Base-by-base conservation (phyloP, 2,797 vertebrate species). In the Sebastes wilsoni region DNA sequence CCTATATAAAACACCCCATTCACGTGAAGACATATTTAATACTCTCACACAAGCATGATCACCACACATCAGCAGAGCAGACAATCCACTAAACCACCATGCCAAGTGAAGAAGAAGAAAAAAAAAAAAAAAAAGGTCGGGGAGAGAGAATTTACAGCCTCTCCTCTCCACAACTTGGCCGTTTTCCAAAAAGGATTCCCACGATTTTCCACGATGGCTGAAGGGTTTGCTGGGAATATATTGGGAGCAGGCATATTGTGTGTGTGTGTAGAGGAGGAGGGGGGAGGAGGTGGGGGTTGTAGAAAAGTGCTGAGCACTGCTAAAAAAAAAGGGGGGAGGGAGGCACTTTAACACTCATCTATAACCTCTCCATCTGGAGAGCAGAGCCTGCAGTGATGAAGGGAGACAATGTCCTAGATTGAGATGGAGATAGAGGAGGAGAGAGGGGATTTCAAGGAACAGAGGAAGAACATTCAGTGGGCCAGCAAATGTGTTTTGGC, bases 311-410 rank as follows among this genome's bases (percentile, higher is more conserved):
- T 80, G 78, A 85, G 82, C 49, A 38, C 65, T 25, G 12, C 56
- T 58, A 49, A 81, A 78, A 79, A 55, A 66, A 64, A 11, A 6
- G 4, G 28, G 11, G 10, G 14, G 22, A 49, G 58, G n/a, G 46
- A 13, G 66, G 61, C 52, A 73, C 52, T 79, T 82, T 64, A 83
- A 89, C 75, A 77, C 79, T 86, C 56, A 76, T 85, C 79, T 82
- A 67, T 83, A 83, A 80, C 62, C 64, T 81, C 79, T 79, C 80
- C 87, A 83, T 88, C 84, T 92, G 87, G 87, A 85, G 13, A 84
- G 28, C 83, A 90, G 66, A 92, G 84, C 69, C 59, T 85, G 61
- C 27, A 80, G 54, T 61, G 66, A 89, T 64, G 69, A 71, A 78
- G 25, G 69, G 46, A 85, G 59, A 86, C 54, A 72, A 73, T 80